Evolutionary conservation across 2,888 invertebrate genomes (phyloP).

Genomic region (Nymphalis urticae): DNA sequence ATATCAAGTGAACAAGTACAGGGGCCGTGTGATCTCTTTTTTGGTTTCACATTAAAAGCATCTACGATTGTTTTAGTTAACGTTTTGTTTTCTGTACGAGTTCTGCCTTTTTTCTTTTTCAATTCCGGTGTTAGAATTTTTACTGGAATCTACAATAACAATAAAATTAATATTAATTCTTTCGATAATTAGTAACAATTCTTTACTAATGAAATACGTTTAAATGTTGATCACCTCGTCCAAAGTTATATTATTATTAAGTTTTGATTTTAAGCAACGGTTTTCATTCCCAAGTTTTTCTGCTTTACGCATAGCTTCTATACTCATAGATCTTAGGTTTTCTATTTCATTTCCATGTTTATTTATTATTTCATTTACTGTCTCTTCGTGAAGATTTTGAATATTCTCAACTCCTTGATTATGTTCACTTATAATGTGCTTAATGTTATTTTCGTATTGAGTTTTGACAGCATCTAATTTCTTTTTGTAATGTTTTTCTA

Average conservation of each 20-base stretch:
- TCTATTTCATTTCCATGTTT: conserved; percentile 79
- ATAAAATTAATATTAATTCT: not conserved
- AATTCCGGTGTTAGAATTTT: conserved; percentile 52
- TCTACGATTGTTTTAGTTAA: conserved; percentile 68
- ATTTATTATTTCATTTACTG: conserved; percentile 69
- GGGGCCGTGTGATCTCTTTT: conserved; percentile 55
- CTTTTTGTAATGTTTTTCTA: conserved; percentile 65
- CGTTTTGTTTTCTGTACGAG: conserved; percentile 49
- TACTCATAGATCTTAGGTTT: conserved; percentile 70
- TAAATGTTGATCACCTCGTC: conserved; percentile 52
- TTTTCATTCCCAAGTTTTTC: conserved; percentile 71
- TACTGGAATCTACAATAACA: conserved; percentile 53
- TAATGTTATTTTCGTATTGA: conserved; percentile 79
- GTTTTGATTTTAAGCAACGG: conserved; percentile 53
- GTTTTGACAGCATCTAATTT: conserved; percentile 73
- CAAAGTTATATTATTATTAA: conserved; percentile 41
- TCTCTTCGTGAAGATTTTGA: conserved; percentile 79
- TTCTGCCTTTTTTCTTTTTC: conserved; percentile 49
- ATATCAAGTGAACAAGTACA: conserved; percentile 71
- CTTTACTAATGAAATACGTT: no score
- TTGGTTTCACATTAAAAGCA: conserved; percentile 66
- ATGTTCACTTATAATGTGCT: conserved; percentile 77
- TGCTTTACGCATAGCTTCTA: conserved; percentile 71
- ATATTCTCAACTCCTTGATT: conserved; percentile 79
- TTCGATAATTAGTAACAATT: no score